Conservation (phyloP, 2,888 invertebrate genomes). For the Phrixothrix hirtus region DNA sequence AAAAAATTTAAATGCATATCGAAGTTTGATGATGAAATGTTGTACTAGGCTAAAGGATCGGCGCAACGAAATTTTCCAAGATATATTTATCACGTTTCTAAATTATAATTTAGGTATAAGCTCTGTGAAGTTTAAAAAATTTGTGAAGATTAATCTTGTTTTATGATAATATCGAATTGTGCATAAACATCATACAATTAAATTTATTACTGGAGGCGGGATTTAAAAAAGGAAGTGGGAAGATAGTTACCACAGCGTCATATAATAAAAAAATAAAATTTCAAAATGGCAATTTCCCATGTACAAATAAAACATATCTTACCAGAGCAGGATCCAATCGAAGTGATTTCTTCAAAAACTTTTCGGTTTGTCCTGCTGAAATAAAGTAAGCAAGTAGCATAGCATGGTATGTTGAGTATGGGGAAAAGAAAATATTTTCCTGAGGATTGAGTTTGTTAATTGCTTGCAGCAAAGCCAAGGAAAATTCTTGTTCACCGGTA, state of each 20-base stretch:
- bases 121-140: too few species aligned
- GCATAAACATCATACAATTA: too few species aligned
- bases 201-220: too few species aligned
- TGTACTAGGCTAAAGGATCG: too few species aligned
- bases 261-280: background rate
- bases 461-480: constrained; percentile 69
- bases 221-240: too few species aligned
- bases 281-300: background rate
- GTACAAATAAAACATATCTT: constrained; percentile 33
- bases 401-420: constrained; percentile 83
- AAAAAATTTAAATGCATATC: too few species aligned
- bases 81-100: too few species aligned
- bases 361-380: constrained; percentile 71
- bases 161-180: too few species aligned
- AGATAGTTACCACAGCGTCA: constrained; percentile 1
- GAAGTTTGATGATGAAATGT: too few species aligned
- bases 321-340: constrained; percentile 63
- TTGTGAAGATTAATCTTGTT: too few species aligned
- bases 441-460: constrained; percentile 66
- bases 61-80: too few species aligned
- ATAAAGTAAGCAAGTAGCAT: constrained; percentile 79
- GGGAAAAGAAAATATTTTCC: constrained; percentile 85
- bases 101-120: too few species aligned
- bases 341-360: constrained; percentile 64
- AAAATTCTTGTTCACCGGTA: constrained; percentile 68